Percentiles rank a stretch among this genome's conserved stretches.
Evolutionary conservation across 2,113 vertebrate species (phyloP).

Genomic region (Onychostruthus taczanowskii): DNA sequence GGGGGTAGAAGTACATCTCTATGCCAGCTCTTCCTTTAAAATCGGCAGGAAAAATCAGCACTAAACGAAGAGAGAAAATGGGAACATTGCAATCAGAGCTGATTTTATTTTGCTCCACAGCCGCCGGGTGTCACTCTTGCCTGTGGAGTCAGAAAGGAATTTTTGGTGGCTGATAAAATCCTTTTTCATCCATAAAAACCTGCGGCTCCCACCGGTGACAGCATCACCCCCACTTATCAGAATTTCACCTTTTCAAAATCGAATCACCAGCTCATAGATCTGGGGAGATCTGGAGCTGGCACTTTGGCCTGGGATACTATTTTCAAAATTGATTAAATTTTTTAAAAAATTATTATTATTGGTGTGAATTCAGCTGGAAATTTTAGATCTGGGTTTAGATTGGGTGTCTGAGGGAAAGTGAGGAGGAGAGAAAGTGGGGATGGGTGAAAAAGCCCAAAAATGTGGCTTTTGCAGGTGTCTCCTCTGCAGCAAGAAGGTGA

Average conservation of each 20-base stretch:
- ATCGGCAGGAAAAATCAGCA: neutral
- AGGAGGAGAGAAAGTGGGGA: neutral
- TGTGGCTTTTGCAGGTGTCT: neutral
- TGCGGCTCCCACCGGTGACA: neutral
- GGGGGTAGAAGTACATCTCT: rapidly evolving
- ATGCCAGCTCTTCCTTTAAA: neutral
- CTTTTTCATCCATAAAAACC: neutral
- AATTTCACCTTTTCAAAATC: neutral
- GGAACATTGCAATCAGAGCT: neutral
- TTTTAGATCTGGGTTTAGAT: neutral
- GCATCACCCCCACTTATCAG: neutral
- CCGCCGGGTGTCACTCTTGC: slow-evolving; percentile 51
- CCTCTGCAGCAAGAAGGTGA: neutral
- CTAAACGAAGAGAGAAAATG: neutral
- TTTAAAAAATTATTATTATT: neutral
- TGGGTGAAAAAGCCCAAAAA: neutral
- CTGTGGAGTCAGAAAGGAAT: neutral
- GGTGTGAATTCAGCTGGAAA: neutral
- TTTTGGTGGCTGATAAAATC: neutral
- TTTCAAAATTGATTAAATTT: neutral
- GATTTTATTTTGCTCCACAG: neutral
- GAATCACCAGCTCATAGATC: neutral
- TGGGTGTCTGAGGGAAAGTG: neutral
- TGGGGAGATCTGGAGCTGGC: neutral
- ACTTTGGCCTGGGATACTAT: neutral